phyloP scores from a whole-genome alignment of 2,797 vertebrate species.

The Pygocentrus nattereri region DNA sequence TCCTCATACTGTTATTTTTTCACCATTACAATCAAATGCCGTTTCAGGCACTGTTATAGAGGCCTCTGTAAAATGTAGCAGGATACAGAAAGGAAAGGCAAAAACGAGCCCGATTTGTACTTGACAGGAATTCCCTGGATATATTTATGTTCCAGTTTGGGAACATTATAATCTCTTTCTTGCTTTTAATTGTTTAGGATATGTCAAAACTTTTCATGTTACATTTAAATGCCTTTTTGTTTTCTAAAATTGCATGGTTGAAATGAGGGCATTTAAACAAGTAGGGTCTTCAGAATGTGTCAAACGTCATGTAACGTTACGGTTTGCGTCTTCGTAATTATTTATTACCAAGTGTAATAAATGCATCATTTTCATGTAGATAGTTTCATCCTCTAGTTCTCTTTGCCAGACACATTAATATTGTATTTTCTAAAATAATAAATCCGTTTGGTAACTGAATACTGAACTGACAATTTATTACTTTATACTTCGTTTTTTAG shows the following conservation, averaged over 20 bases:
- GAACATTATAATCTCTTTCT: slow-evolving; percentile 50
- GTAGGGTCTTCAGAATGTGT: slow-evolving; percentile 50
- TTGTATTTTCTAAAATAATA: neutral
- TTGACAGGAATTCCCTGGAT: slow-evolving; percentile 49
- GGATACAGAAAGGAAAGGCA: slow-evolving; percentile 5
- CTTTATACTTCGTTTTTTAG: too few species aligned
- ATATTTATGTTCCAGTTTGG: slow-evolving; percentile 58
- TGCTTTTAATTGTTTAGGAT: slow-evolving; percentile 42
- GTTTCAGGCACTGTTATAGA: neutral
- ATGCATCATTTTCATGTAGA: slow-evolving; percentile 89
- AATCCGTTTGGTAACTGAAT: neutral
- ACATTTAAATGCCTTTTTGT: slow-evolving; percentile 71
- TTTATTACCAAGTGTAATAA: slow-evolving; percentile 86
- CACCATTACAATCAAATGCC: neutral
- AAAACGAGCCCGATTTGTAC: slow-evolving; percentile 39
- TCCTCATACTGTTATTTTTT: neutral
- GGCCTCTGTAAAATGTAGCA: neutral
- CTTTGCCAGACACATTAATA: neutral
- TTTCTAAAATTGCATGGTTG: slow-evolving; percentile 75
- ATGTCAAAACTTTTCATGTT: slow-evolving; percentile 76
- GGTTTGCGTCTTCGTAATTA: slow-evolving; percentile 83
- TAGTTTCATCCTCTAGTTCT: neutral
- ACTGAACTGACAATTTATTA: neutral
- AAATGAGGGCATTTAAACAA: slow-evolving; percentile 69
- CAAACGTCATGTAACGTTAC: slow-evolving; percentile 73